Conservation (phyloP, 2,888 invertebrate genomes). For the Atrina japonica region DNA sequence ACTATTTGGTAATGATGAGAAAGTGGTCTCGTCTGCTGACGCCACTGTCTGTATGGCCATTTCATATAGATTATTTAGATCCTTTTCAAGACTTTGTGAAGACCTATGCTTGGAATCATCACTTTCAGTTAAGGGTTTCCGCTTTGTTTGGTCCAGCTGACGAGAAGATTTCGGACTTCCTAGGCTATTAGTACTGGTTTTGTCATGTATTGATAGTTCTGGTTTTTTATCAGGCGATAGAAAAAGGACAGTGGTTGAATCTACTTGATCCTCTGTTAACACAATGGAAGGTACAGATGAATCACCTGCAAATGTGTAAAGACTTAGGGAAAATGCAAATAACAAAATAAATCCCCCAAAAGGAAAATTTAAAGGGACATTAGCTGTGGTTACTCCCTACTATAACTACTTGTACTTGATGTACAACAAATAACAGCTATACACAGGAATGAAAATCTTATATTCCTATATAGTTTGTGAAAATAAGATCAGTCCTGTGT, state of each 20-base stretch:
- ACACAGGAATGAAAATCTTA: too few relatives aligned
- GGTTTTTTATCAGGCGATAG: constrained; percentile 2
- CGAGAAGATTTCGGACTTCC: background rate
- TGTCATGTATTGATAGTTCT: too few relatives aligned
- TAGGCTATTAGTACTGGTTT: background rate
- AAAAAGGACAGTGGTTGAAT: background rate
- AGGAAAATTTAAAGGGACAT: too few relatives aligned
- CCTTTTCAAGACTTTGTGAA: constrained; percentile 1
- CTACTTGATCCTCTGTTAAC: background rate
- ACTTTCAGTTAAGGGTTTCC: background rate
- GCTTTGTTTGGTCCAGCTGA: background rate
- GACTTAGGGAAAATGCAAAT: too few relatives aligned
- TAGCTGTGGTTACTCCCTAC: too few relatives aligned
- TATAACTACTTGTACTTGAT: too few relatives aligned
- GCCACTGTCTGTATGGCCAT: constrained; percentile 22
- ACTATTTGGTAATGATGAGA: background rate
- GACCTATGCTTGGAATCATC: background rate
- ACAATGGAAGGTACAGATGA: background rate
- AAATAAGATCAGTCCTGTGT: too few relatives aligned
- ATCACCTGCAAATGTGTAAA: too few relatives aligned
- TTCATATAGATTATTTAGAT: constrained; percentile 15
- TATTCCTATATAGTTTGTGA: too few relatives aligned
- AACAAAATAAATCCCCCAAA: too few relatives aligned
- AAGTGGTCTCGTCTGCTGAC: constrained; percentile 4
- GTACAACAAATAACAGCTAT: too few relatives aligned